Base-by-base conservation (phyloP, 2,113 vertebrate species). In the Tetraodon nigroviridis region DNA sequence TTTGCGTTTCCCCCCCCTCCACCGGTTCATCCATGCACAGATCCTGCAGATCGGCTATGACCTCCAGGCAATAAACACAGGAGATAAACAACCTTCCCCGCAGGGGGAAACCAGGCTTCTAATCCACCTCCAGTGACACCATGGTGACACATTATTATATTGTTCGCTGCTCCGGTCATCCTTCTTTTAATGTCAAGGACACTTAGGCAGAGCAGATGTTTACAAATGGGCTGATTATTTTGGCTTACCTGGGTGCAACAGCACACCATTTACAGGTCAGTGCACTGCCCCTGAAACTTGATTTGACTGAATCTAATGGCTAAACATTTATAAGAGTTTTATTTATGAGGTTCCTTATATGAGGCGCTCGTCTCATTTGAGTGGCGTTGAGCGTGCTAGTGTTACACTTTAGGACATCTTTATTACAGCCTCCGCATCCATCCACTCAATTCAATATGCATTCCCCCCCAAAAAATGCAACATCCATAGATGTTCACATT, bases 401-500 rank as follows among this genome's bases (percentile, higher is more conserved):
- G 32, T 37, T 37, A 1, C 10, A 37, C 12, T 37, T 37, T 37
- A 37, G 32, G 32, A 37, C 32, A 8, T 37, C 7, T 37, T 37
- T 37, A 37, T 37, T 11, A 12, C 32, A 37, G 32, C 32, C 32
- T 37, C 2, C 24, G 48, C 22, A 14, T 50, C 11, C 3, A 50
- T 21, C 48, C 17, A 21, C 20, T 64, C 15, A 44, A 19, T 41
- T 17, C 44, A 52, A 55, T 22, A 61, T 24, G 49, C 44, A 37
- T 44, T 58, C 41, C 57, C 63, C 55, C 41, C 57, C 63, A 16
- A 62, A 55, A 11, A 64, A 52, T 48, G 14, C n/a, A 68, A 59
- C 13, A 37, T 64, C 10, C 22, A 20, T 11, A 37, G 32, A 37
- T 53, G 21, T 76, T 50, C 47, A 74, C 21, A 54, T 78, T 80